Conservation (phyloP, 2,888 invertebrate species). For the Drosophila subquinaria region DNA sequence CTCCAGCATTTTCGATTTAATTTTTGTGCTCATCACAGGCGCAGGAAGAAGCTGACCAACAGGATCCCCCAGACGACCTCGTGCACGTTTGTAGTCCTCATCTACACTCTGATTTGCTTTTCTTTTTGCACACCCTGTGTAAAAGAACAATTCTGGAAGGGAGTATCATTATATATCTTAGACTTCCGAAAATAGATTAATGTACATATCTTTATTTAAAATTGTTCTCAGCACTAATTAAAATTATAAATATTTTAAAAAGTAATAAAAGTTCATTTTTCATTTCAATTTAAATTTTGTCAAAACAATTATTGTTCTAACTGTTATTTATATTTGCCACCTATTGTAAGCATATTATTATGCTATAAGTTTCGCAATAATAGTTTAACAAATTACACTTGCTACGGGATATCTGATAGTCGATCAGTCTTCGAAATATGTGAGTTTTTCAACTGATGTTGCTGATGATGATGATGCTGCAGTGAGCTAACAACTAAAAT, state of each 20-base stretch:
- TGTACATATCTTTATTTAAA: too few relatives aligned
- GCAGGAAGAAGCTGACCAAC: slow-evolving; percentile 40
- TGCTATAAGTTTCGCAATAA: not conserved
- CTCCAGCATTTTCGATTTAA: slow-evolving; percentile 75
- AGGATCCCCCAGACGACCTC: slow-evolving; percentile 55
- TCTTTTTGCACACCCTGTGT: slow-evolving; percentile 14
- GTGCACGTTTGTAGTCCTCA: slow-evolving; percentile 10
- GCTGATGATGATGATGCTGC: slow-evolving; percentile 27
- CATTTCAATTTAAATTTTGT: too few relatives aligned
- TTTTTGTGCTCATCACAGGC: slow-evolving; percentile 69
- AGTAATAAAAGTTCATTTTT: too few relatives aligned
- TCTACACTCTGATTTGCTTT: slow-evolving; percentile 37
- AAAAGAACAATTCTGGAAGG: not conserved
- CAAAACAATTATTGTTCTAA: too few relatives aligned
- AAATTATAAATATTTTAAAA: too few relatives aligned
- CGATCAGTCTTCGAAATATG: not conserved
- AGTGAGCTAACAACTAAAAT: slow-evolving; percentile 24
- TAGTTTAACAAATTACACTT: not conserved
- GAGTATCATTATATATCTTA: too few relatives aligned
- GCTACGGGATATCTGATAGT: slow-evolving; percentile 8
- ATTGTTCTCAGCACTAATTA: too few relatives aligned
- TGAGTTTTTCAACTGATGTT: slow-evolving; percentile 3
- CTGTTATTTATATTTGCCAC: too few relatives aligned
- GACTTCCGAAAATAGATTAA: too few relatives aligned
- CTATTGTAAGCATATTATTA: not conserved